phyloP scores from a whole-genome alignment of 2,113 vertebrate species.

The Circaetus cinerascens region DNA sequence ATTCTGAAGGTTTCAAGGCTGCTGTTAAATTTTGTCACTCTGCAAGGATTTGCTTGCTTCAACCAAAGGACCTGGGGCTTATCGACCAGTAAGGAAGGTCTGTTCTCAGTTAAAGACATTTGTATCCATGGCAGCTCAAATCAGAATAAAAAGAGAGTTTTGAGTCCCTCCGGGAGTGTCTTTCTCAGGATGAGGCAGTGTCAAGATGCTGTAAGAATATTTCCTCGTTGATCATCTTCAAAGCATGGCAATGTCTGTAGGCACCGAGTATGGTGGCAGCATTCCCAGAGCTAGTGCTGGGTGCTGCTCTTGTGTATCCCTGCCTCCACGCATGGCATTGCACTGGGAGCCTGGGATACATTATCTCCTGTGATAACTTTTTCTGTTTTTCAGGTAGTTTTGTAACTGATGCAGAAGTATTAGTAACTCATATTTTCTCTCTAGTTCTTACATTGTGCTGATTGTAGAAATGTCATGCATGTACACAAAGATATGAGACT shows the following conservation, averaged over 20 bases:
- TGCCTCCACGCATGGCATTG: not conserved
- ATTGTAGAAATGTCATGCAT: not conserved
- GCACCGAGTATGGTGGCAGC: not conserved
- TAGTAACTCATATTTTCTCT: not conserved
- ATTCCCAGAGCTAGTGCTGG: not conserved
- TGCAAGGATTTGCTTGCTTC: not conserved
- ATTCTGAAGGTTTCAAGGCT: not conserved
- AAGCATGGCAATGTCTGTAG: not conserved
- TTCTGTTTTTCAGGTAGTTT: not conserved
- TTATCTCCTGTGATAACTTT: not conserved
- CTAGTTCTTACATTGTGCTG: not conserved
- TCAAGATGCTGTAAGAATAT: not conserved
- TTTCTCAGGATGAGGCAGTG: not conserved
- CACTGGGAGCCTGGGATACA: not conserved
- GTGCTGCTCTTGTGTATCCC: not conserved
- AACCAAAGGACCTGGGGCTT: not conserved
- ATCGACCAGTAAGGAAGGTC: not conserved
- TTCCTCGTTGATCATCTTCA: conserved; percentile 24
- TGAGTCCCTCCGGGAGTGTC: not conserved
- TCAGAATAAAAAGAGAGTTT: not conserved
- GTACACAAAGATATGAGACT: not conserved
- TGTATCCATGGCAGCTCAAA: conserved; percentile 6
- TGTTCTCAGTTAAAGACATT: not conserved
- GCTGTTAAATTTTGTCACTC: not conserved
- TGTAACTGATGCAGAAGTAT: not conserved